Percentiles rank a stretch among this genome's conserved stretches.
phyloP scores from a whole-genome alignment of 2,888 invertebrate genomes.

The Apocheima hispidaria region DNA sequence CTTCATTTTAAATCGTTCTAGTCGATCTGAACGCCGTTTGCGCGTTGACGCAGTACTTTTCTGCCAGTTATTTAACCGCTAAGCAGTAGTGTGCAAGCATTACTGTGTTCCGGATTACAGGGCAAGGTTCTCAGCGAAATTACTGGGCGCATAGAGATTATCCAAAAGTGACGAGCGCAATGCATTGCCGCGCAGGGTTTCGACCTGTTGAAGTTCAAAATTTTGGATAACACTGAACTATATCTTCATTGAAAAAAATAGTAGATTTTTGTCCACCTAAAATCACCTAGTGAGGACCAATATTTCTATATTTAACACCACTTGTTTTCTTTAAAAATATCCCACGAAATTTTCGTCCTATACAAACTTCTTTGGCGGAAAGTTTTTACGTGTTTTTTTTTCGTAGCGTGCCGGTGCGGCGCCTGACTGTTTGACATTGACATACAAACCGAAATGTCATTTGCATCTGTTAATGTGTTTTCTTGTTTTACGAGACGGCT shows the following conservation, averaged over 20 bases:
- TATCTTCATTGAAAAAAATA: neutral
- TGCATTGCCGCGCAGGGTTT: too few species aligned
- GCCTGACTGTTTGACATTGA: conserved; percentile 47
- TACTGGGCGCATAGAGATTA: too few species aligned
- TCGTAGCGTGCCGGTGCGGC: conserved; percentile 47
- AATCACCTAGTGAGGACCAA: conserved; percentile 9
- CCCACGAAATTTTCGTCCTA: conserved; percentile 38
- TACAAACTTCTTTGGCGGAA: conserved; percentile 43
- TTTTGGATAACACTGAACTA: too few species aligned
- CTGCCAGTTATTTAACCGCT: too few species aligned
- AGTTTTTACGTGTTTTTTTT: conserved; percentile 30
- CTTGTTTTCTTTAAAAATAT: conserved; percentile 30
- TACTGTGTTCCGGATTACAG: too few species aligned
- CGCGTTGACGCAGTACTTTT: too few species aligned
- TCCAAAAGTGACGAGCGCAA: too few species aligned
- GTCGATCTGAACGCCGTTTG: too few species aligned
- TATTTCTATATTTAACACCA: conserved; percentile 20
- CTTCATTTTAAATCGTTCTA: too few species aligned
- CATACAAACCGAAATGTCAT: conserved; percentile 50
- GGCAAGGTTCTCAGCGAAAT: too few species aligned
- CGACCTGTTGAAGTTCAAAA: neutral
- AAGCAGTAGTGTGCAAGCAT: too few species aligned
- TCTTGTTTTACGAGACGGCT: conserved; percentile 43
- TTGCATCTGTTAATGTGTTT: conserved; percentile 55
- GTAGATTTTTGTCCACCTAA: conserved; percentile 9